A percentile compares a stretch with the other conserved stretches of the same genome.
phyloP scores from a whole-genome alignment of 2,113 vertebrate species.

The Anoura caudifer region DNA sequence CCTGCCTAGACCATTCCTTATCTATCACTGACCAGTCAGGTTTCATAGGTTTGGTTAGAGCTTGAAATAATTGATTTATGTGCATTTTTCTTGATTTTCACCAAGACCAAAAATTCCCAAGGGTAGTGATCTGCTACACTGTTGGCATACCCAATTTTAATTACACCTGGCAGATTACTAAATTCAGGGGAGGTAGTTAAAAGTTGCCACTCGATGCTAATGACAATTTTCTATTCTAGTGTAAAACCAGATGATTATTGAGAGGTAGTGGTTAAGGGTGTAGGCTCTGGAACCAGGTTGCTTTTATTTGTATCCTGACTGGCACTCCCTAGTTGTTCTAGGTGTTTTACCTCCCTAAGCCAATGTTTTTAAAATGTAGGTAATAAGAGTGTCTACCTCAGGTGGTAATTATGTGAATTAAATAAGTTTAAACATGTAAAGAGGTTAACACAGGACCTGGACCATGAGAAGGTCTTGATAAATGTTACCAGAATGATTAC shows the following conservation, averaged over 20 bases:
- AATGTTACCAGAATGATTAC: not conserved
- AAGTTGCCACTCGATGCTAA: not conserved
- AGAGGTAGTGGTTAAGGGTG: not conserved
- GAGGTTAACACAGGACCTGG: not conserved
- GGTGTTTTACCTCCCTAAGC: not conserved
- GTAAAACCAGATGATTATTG: not conserved
- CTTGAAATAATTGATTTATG: not conserved
- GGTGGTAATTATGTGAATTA: not conserved
- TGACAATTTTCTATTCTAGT: not conserved
- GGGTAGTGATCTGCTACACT: not conserved
- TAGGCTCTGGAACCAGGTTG: not conserved
- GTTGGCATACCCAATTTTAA: not conserved
- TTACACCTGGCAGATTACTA: not conserved
- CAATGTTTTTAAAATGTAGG: not conserved
- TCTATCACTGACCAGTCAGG: not conserved
- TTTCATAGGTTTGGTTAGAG: not conserved
- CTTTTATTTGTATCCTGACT: not conserved
- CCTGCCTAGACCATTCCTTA: not conserved
- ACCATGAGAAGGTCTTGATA: not conserved
- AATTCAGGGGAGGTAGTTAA: not conserved
- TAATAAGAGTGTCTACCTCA: not conserved
- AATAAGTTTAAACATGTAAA: not conserved
- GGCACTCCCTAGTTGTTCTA: not conserved
- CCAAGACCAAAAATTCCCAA: not conserved
- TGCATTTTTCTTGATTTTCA: slow-evolving; percentile 6